phyloP scores from a whole-genome alignment of 1,140 invertebrate species.

The Caenorhabditis briggsae region DNA sequence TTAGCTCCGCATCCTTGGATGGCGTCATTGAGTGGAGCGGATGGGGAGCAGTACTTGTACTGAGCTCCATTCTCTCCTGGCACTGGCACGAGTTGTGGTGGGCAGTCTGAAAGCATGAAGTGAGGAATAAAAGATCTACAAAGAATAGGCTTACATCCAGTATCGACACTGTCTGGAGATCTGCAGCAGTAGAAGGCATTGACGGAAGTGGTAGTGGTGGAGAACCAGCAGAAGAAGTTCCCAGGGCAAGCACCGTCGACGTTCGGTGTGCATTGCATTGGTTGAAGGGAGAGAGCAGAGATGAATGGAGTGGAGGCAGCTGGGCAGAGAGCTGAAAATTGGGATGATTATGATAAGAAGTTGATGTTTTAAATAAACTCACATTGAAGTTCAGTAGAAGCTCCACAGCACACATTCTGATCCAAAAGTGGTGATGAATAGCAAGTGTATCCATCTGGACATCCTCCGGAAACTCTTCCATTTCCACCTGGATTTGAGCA shows the following conservation, averaged over 20 bases:
- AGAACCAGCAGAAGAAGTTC: slow-evolving; percentile 73
- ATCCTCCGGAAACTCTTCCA: slow-evolving; percentile 76
- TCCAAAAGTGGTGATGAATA: slow-evolving; percentile 74
- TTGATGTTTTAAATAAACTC: slow-evolving; percentile 3
- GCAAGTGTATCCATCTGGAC: slow-evolving; percentile 76
- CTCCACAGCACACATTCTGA: slow-evolving; percentile 77
- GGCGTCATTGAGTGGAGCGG: slow-evolving; percentile 76
- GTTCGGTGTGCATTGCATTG: slow-evolving; percentile 78
- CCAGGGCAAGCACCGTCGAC: slow-evolving; percentile 77
- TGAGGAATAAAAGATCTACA: not conserved
- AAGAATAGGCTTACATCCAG: slow-evolving; percentile 70
- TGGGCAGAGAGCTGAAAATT: slow-evolving; percentile 74
- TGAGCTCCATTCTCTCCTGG: slow-evolving; percentile 75
- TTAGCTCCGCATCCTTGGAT: slow-evolving; percentile 77
- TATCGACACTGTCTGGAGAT: slow-evolving; percentile 76
- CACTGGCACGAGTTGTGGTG: slow-evolving; percentile 75
- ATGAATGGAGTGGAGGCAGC: slow-evolving; percentile 76
- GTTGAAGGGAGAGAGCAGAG: slow-evolving; percentile 76
- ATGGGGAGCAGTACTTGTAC: slow-evolving; percentile 76
- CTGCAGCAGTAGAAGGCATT: slow-evolving; percentile 78
- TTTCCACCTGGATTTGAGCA: slow-evolving; percentile 75
- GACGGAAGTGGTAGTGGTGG: slow-evolving; percentile 76
- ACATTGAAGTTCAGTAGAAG: slow-evolving; percentile 75
- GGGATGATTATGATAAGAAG: not conserved
- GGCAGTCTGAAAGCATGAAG: slow-evolving; percentile 69